A percentile compares a stretch with the other conserved stretches of the same genome.
These are phyloP conservation scores for Ferrisia virgata DNA, from an alignment of 2,888 invertebrate genomes.

Conservation along the genomic window DNA sequence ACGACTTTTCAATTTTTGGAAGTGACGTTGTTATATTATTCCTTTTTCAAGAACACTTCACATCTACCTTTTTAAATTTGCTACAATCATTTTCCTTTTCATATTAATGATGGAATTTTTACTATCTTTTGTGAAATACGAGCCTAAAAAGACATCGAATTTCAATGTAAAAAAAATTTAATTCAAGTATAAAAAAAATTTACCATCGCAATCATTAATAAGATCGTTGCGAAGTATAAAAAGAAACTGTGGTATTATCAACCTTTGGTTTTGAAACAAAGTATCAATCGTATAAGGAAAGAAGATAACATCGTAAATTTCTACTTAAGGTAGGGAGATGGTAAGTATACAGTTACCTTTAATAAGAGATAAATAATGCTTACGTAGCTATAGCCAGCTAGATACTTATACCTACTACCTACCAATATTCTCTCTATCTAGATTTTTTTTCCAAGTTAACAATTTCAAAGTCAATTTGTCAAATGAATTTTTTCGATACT, in stretches of 20 bases:
- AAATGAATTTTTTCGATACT: background rate
- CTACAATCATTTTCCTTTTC: background rate
- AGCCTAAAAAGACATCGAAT: background rate
- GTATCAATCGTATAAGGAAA: no score
- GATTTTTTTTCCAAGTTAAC: no score
- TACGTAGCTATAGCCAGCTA: no score
- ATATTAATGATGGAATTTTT: background rate
- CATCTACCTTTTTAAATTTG: background rate
- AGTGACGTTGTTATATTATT: background rate
- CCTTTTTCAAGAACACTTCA: background rate
- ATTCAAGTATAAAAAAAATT: background rate
- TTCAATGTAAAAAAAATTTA: background rate
- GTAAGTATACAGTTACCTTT: no score
- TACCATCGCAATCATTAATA: background rate
- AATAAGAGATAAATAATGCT: no score
- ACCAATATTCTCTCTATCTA: background rate
- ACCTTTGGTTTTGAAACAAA: no score
- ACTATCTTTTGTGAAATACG: background rate
- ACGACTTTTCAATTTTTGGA: background rate
- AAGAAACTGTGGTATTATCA: background rate
- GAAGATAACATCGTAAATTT: no score
- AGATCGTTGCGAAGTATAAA: background rate
- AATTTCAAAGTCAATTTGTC: background rate
- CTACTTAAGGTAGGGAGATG: no score
- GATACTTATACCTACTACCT: no score